Conservation (phyloP, 2,888 invertebrate genomes). For the Aphelenchoides bicaudatus region DNA sequence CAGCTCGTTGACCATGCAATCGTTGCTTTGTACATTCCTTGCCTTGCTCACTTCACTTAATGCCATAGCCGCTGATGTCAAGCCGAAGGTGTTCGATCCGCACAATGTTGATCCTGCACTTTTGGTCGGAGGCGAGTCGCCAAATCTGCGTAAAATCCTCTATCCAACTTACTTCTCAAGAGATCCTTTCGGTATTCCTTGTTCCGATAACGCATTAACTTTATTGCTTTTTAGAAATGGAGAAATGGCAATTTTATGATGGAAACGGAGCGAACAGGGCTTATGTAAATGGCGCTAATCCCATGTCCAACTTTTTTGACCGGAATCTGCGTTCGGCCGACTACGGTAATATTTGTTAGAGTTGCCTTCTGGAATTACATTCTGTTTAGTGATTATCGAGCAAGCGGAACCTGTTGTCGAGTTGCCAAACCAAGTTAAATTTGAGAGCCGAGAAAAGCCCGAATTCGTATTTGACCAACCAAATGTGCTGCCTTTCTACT, state of each 20-base stretch:
- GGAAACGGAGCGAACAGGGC: slow-evolving; percentile 18
- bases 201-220: slow-evolving; percentile 6
- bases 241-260: slow-evolving; percentile 21
- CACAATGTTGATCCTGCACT: no score
- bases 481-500: slow-evolving; percentile 12
- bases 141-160: slow-evolving; percentile 27
- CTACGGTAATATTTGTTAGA: slow-evolving; percentile 26
- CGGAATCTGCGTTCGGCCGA: slow-evolving; percentile 23
- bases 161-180: slow-evolving; percentile 24
- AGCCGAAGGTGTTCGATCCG: no score
- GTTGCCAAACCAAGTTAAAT: no score
- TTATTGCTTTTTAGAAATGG: slow-evolving; percentile 1
- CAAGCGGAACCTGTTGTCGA: no score
- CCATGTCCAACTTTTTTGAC: slow-evolving; percentile 28
- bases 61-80: no score
- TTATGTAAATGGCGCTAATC: slow-evolving; percentile 15
- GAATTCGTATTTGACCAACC: background rate
- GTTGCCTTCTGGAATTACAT: no score
- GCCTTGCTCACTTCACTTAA: no score
- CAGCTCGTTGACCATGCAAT: no score
- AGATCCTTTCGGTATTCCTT: slow-evolving; percentile 14
- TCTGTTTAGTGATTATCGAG: no score
- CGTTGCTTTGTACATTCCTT: no score
- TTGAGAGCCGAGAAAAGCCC: slow-evolving; percentile 1
- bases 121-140: slow-evolving; percentile 14